Base-by-base conservation (phyloP, 2,113 vertebrate species). In the Dasyornis broadbenti region DNA sequence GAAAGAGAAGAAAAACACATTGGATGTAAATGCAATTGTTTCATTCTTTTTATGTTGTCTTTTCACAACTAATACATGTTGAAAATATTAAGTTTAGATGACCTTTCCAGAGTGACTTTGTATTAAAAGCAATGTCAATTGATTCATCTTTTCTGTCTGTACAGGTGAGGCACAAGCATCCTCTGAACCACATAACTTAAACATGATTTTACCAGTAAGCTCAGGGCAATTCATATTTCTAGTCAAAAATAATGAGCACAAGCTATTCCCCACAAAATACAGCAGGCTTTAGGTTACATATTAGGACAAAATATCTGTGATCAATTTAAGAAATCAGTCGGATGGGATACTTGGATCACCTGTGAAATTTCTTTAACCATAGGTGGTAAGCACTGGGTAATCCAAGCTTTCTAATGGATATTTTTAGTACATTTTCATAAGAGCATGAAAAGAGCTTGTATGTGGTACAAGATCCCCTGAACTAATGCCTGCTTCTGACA, bases 21-120 rank as follows among this genome's bases (percentile, higher is more conserved):
- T 33, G 60, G 60, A 86, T 68, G 49, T 31, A 90, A 92, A 90
- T 18, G 64, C n/a, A 88, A 88, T 65, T 59, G 56, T 75, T 81
- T 35, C 0, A 0, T 70, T 81, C 60, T 66, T 44, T 80, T 78
- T 56, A 52, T 0, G 0, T 18, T 60, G 57, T 18, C 49, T 92
- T 89, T 86, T 78, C 40, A 69, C 49, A 77, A 30, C 23, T 73
- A 81, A 64, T 76, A 21, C 4, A 61, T 37, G 28, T 40, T 78
- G 60, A 77, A 96, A 93, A 80, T 60, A 66, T 0, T 70, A 78
- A 30, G 39, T 54, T 83, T 44, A 80, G 42, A 63, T 83, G 68
- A 78, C 81, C 47, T 90, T 92, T 79, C 37, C 49, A 69, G 39
- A 42, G 44, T 57, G 42, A 84, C 45, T 79, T 88, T 37, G 39